These are phyloP conservation scores for Parazoanthus atlanticus DNA, from an alignment of 92 coral and sea anemone species.

Conservation along the genomic window DNA sequence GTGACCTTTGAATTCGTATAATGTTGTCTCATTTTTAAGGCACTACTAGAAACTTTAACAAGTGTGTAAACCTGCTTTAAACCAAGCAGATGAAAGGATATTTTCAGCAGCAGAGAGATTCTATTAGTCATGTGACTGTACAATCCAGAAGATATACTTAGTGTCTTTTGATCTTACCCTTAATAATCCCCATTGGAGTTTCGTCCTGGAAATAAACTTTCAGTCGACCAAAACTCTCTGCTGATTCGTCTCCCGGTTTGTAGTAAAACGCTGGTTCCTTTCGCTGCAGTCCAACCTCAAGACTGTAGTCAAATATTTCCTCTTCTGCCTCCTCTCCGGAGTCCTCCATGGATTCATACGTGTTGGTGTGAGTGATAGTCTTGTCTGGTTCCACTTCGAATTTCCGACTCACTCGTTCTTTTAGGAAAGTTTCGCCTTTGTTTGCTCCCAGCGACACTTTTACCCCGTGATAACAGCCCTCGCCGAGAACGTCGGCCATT, in stretches of 20 bases:
- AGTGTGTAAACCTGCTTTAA: not conserved
- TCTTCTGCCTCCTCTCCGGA: conserved; percentile 16
- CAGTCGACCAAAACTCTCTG: conserved; percentile 1
- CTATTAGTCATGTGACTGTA: not conserved
- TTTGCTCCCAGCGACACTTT: conserved; percentile 36
- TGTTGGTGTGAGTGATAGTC: conserved; percentile 30
- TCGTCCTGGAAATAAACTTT: conserved; percentile 36
- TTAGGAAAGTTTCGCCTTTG: conserved; percentile 21
- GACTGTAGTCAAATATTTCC: conserved; percentile 25
- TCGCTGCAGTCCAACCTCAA: conserved; percentile 30
- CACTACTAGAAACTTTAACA: not conserved
- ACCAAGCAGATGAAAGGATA: not conserved
- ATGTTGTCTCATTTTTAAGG: not conserved
- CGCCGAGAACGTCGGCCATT: conserved; percentile 20
- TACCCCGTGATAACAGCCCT: conserved; percentile 25
- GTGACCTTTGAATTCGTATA: not conserved
- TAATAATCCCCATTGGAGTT: conserved; percentile 42
- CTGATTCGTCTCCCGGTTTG: conserved; percentile 21
- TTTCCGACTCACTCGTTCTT: conserved; percentile 6
- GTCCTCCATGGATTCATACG: not conserved
- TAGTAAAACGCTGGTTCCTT: conserved; percentile 36
- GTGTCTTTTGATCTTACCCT: not conserved
- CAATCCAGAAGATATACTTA: not conserved
- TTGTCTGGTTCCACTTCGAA: conserved; percentile 24
- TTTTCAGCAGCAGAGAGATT: too few species aligned